phyloP scores from a whole-genome alignment of 2,888 invertebrate genomes.

The Drosophila rubida region DNA sequence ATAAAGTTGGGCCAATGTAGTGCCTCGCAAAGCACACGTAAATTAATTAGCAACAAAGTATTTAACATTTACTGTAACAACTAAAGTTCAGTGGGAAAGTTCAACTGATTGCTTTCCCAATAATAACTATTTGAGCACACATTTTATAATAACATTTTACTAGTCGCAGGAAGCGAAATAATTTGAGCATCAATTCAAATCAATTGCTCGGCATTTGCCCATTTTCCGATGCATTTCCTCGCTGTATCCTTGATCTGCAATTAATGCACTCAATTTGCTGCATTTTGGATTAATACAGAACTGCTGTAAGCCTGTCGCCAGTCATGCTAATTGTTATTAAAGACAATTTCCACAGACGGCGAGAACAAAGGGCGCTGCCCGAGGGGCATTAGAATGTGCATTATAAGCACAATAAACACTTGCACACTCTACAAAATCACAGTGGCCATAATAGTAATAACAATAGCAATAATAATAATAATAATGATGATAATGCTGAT shows the following conservation, averaged over 20 bases:
- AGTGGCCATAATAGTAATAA: constrained; percentile 23
- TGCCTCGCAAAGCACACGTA: not conserved
- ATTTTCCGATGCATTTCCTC: not conserved
- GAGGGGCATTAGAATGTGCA: constrained; percentile 4
- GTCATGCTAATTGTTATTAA: constrained; percentile 54
- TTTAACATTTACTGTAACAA: too few relatives aligned
- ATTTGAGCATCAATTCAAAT: not conserved
- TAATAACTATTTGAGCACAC: too few relatives aligned
- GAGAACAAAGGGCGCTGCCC: constrained; percentile 34
- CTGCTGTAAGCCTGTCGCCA: constrained; percentile 30
- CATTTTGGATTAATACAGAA: constrained; percentile 7
- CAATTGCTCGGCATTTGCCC: not conserved
- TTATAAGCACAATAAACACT: constrained; percentile 27
- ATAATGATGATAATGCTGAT: constrained; percentile 40
- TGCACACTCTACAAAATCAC: constrained; percentile 3
- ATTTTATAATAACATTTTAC: too few relatives aligned
- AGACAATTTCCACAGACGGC: constrained; percentile 37
- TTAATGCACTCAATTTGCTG: not conserved
- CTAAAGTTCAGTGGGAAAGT: too few relatives aligned
- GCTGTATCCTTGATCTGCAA: constrained; percentile 8
- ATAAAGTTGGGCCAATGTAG: not conserved
- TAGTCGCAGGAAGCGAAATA: not conserved
- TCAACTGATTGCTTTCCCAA: too few relatives aligned
- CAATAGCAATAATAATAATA: constrained; percentile 16
- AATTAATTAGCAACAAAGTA: not conserved